These are phyloP conservation scores for Eufriesea mexicana DNA, from an alignment of 1,140 invertebrate species.

Conservation along the genomic window DNA sequence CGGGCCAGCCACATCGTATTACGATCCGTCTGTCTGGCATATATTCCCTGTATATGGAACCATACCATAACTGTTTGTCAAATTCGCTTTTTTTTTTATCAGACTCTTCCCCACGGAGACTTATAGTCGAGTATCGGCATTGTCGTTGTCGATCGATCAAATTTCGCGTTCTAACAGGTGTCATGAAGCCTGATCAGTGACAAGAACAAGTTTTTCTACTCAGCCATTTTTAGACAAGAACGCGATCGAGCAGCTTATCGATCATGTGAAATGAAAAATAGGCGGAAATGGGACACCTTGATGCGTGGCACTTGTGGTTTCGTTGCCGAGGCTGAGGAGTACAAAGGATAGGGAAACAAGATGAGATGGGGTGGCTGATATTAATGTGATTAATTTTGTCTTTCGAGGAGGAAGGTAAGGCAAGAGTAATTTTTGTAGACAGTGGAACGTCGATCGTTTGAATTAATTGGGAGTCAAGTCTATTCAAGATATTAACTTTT, in stretches of 20 bases:
- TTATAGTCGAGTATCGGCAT: slow-evolving; percentile 60
- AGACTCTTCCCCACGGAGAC: slow-evolving; percentile 38
- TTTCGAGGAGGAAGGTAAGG: no score
- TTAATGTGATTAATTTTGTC: no score
- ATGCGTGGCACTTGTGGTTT: background rate
- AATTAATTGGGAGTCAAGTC: no score
- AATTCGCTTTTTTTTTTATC: slow-evolving; percentile 27
- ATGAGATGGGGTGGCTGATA: no score
- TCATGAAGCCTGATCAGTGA: slow-evolving; percentile 69
- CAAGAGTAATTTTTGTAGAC: no score
- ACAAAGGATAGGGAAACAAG: no score
- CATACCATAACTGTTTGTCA: slow-evolving; percentile 73
- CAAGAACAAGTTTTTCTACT: slow-evolving; percentile 81
- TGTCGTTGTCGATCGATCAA: slow-evolving; percentile 78
- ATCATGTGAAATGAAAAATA: slow-evolving; percentile 60
- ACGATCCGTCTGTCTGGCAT: slow-evolving; percentile 65
- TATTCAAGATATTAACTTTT: no score
- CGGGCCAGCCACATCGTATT: slow-evolving; percentile 67
- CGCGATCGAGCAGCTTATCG: slow-evolving; percentile 61
- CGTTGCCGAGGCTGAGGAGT: no score
- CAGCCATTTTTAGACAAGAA: slow-evolving; percentile 56
- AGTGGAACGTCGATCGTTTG: no score
- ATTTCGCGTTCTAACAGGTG: slow-evolving; percentile 75
- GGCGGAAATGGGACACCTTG: background rate
- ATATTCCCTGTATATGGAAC: slow-evolving; percentile 68